phyloP scores from a whole-genome alignment of 2,888 invertebrate species.

The Polia nebulosa region DNA sequence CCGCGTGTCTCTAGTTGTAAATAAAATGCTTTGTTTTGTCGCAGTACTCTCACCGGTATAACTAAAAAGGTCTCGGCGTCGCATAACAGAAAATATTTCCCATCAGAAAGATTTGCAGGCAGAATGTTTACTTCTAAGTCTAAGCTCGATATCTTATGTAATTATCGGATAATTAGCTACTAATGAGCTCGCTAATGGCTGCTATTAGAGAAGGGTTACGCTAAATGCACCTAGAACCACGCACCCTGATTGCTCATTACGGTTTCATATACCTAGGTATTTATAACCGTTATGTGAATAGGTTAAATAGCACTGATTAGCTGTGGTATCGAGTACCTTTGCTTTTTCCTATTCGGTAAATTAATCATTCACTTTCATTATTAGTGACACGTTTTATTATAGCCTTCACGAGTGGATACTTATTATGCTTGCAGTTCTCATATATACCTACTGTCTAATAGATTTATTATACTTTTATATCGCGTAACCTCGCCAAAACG shows the following conservation, averaged over 20 bases:
- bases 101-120: background rate
- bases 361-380: conserved; percentile 10
- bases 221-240: background rate
- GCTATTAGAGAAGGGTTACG: conserved; percentile 18
- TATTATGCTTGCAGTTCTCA: too few relatives aligned
- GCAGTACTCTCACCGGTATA: too few relatives aligned
- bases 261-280: background rate
- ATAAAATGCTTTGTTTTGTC: too few relatives aligned
- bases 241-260: background rate
- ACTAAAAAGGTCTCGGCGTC: too few relatives aligned
- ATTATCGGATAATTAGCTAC: conserved; percentile 23
- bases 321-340: conserved; percentile 38
- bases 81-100: too few relatives aligned
- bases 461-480: background rate
- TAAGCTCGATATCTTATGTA: background rate
- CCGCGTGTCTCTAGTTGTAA: too few relatives aligned
- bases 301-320: conserved; percentile 42
- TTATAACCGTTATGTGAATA: conserved; percentile 19
- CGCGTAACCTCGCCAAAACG: background rate
- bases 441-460: too few relatives aligned
- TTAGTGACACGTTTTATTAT: conserved; percentile 6
- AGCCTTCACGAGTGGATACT: background rate
- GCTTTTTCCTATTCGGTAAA: conserved; percentile 14
- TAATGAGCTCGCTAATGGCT: conserved; percentile 39
- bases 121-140: conserved; percentile 11